Base-by-base conservation (phyloP, 2,888 invertebrate genomes). In the Lepidochitona cinerea region DNA sequence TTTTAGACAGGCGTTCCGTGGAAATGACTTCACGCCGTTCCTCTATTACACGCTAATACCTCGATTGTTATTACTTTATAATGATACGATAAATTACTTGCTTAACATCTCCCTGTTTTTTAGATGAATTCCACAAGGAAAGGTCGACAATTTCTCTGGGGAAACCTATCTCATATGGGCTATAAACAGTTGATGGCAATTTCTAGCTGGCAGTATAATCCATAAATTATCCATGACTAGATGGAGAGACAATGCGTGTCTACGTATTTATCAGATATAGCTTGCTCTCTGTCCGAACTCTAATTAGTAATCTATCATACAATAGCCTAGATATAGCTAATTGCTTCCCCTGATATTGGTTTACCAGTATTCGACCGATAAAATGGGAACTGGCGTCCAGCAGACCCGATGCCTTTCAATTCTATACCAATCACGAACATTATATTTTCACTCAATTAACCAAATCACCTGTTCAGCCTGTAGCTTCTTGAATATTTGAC, bases 21-120 rank as follows among this genome's bases (percentile, higher is more conserved):
- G n/a, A n/a, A n/a, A n/a, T n/a, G n/a, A n/a, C n/a, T n/a, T n/a
- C n/a, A n/a, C 49, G 23, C 18, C 49, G 49, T 23, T 49, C 49
- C 18, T 23, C 49, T n/a, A 49, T 49, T 49, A 49, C 49, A n/a
- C 49, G 49, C 49, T 49, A 49, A 49, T 7, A 49, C 49, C 49
- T 23, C 49, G 59, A 59, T 59, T 59, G 59, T 59, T 59, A 59
- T 59, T 23, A 59, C 59, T 59, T 59, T 59, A 59, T 59, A 59
- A 59, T 59, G 32, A 29, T 59, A 59, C 32, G 59, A 59, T 59
- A 59, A 29, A 59, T 59, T 59, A 59, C 59, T 59, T 29, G 26
- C 32, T 29, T 59, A 59, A 59, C 59, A 59, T 59, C 59, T 32
- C 32, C 59, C 49, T 18, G 32, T 59, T 26, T 59, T 59, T 32